phyloP scores from a whole-genome alignment of 2,888 invertebrate genomes.

The Aphodius sticticus region DNA sequence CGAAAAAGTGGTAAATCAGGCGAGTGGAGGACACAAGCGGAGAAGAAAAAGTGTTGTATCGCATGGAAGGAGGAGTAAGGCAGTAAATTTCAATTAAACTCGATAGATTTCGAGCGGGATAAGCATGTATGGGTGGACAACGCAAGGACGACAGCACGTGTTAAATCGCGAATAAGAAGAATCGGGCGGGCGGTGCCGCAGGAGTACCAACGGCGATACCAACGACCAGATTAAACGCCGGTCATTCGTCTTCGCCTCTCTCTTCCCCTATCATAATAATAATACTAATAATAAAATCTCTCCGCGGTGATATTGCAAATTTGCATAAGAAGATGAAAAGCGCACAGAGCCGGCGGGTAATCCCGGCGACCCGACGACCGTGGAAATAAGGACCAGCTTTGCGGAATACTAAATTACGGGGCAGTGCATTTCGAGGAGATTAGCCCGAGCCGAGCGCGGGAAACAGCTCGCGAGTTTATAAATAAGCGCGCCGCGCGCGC shows the following conservation, averaged over 20 bases:
- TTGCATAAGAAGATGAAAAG: slow-evolving; percentile 4
- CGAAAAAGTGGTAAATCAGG: too few species aligned
- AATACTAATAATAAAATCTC: slow-evolving; percentile 4
- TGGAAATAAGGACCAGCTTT: slow-evolving; percentile 11
- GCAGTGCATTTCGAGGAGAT: background rate
- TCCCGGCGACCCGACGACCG: background rate
- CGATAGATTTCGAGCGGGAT: background rate
- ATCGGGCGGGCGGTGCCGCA: too few species aligned
- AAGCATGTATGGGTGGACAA: background rate
- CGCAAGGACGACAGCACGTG: background rate
- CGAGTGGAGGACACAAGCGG: background rate
- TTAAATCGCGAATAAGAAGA: too few species aligned
- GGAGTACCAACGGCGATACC: background rate
- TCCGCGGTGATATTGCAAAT: background rate
- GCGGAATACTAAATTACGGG: slow-evolving; percentile 18
- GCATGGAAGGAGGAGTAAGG: background rate
- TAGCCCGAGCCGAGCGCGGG: slow-evolving; percentile 13
- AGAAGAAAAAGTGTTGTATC: background rate
- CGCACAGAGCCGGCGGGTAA: background rate
- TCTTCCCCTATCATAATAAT: background rate
- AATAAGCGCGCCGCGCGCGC: slow-evolving; percentile 5
- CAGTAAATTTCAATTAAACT: background rate
- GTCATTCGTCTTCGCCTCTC: background rate
- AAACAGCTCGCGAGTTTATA: slow-evolving; percentile 20
- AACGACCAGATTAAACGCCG: background rate